Percentiles rank a stretch among this genome's conserved stretches.
These are phyloP conservation scores for Phragmatobia fuliginosa DNA, from an alignment of 2,888 invertebrate species.

Conservation along the genomic window DNA sequence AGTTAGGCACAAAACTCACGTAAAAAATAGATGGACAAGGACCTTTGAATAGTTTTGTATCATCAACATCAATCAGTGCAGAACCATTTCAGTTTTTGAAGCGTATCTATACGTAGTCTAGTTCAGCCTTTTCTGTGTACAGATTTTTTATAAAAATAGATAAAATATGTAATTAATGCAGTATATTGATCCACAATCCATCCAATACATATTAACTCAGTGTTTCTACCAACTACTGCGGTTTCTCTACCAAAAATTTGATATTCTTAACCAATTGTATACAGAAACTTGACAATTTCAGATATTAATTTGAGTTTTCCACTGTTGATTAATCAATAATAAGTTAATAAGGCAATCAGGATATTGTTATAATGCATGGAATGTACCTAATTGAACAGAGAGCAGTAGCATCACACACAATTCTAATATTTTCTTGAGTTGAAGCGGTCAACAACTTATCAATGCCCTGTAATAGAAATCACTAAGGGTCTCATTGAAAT, in stretches of 20 bases:
- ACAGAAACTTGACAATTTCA: slow-evolving; percentile 25
- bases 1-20: too few species aligned
- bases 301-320: slow-evolving; percentile 10
- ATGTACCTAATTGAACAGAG: background rate
- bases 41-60: too few species aligned
- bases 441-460: background rate
- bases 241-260: too few species aligned
- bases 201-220: too few species aligned
- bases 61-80: too few species aligned
- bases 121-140: too few species aligned
- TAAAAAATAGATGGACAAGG: too few species aligned
- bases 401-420: background rate
- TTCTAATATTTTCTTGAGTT: background rate
- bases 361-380: background rate
- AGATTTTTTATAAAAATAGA: too few species aligned
- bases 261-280: background rate
- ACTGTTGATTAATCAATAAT: background rate
- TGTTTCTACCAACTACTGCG: background rate
- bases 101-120: too few species aligned
- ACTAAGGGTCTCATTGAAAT: slow-evolving; percentile 48
- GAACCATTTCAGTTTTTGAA: too few species aligned
- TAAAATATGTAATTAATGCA: too few species aligned
- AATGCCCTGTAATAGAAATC: slow-evolving; percentile 17
- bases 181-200: too few species aligned
- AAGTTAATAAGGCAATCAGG: background rate